A percentile compares a stretch with the other conserved stretches of the same genome.
phyloP scores from a whole-genome alignment of 2,113 vertebrate species.

The chimpanzee (Pan troglodytes) region NHGRI_mPanTro3-v2.1_pri NC_072407.2:21041001-21041500 shows the following conservation, averaged over 20 bases:
- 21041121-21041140: background rate
- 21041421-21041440: too few relatives aligned
- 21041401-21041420: too few relatives aligned
- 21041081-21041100: background rate
- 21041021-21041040: slow-evolving; percentile 15
- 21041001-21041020: slow-evolving; percentile 42
- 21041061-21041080: background rate
- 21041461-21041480: too few relatives aligned
- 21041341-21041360: too few relatives aligned
- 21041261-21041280: background rate
- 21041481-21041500: too few relatives aligned
- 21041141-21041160: background rate
- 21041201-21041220: background rate
- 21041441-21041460: too few relatives aligned
- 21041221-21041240: background rate
- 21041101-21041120: background rate
- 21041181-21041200: slow-evolving; percentile 8
- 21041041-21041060: background rate
- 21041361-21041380: too few relatives aligned
- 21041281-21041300: background rate
- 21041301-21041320: too few relatives aligned
- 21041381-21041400: too few relatives aligned
- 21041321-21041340: too few relatives aligned
- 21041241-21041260: background rate
- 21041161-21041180: background rate